A percentile compares a stretch with the other conserved stretches of the same genome.
Evolutionary conservation across 2,113 vertebrate species (phyloP).

Genomic region (Psittacula cyanocephala): DNA sequence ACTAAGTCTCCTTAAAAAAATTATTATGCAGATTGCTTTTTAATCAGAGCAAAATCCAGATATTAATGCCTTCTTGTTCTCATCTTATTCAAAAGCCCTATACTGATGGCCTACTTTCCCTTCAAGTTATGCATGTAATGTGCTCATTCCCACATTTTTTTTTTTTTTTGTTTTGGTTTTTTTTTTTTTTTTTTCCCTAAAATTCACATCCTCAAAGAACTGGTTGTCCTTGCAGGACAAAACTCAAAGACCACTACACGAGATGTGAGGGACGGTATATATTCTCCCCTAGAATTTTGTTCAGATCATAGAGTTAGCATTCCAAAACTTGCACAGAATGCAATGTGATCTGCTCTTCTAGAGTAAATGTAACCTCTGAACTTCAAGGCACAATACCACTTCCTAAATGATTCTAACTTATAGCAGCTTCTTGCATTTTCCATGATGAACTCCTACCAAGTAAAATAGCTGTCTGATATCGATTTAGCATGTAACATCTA

Average conservation of each 20-base stretch:
- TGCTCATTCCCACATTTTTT: background rate
- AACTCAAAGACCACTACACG: background rate
- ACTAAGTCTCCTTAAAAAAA: background rate
- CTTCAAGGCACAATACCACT: background rate
- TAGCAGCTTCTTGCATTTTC: background rate
- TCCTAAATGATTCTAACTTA: background rate
- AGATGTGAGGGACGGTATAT: background rate
- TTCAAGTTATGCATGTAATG: background rate
- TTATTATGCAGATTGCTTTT: background rate
- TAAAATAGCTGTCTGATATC: background rate
- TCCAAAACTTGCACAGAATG: background rate
- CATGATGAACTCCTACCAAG: background rate
- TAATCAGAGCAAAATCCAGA: background rate
- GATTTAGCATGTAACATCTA: background rate
- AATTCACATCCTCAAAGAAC: background rate
- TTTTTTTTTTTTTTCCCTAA: background rate
- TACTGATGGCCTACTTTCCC: background rate
- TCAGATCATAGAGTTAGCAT: background rate
- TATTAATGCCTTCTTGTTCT: background rate
- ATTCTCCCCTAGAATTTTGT: background rate
- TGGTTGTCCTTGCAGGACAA: background rate
- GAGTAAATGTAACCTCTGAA: background rate
- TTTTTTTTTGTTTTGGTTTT: background rate
- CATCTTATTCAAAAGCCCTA: background rate
- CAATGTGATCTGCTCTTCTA: background rate